These are phyloP conservation scores for Mylabris phalerata DNA, from an alignment of 1,140 invertebrate species.

Conservation along the genomic window DNA sequence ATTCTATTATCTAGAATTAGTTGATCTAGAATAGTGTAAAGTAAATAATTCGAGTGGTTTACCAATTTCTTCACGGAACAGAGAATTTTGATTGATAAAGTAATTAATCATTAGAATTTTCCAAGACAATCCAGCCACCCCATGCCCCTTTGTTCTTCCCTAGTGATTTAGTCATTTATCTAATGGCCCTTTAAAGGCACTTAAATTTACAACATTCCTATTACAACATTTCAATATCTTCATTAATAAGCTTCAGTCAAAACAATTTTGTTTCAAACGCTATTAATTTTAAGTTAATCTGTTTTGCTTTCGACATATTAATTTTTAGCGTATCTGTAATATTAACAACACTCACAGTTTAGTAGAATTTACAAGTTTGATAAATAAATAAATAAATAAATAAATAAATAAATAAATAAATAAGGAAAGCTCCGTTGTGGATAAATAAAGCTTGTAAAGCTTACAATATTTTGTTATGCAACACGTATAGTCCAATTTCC, in stretches of 20 bases:
- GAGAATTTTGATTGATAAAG: constrained; percentile 18
- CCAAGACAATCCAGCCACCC: not conserved
- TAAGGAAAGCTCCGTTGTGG: too few relatives aligned
- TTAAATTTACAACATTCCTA: constrained; percentile 17
- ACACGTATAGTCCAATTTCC: too few relatives aligned
- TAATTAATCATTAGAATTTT: constrained; percentile 18
- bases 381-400: too few relatives aligned
- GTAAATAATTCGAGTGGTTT: constrained; percentile 3
- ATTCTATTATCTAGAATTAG: too few relatives aligned
- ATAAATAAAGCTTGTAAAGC: too few relatives aligned
- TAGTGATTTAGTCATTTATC: constrained; percentile 16
- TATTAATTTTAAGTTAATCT: constrained; percentile 13
- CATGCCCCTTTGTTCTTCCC: constrained; percentile 8
- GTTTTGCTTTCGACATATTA: constrained; percentile 11
- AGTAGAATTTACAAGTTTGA: too few relatives aligned
- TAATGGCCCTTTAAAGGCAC: constrained; percentile 15
- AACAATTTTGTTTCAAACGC: constrained; percentile 11
- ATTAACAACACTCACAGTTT: too few relatives aligned
- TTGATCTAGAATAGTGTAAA: not conserved
- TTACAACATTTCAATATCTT: constrained; percentile 14
- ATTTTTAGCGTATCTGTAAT: not conserved
- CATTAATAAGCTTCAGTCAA: constrained; percentile 17
- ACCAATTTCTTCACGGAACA: constrained; percentile 3
- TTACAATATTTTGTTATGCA: too few relatives aligned
- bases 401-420: too few relatives aligned